Evolutionary conservation across 2,888 invertebrate species (phyloP).

Genomic region (Drosophila colorata): DNA sequence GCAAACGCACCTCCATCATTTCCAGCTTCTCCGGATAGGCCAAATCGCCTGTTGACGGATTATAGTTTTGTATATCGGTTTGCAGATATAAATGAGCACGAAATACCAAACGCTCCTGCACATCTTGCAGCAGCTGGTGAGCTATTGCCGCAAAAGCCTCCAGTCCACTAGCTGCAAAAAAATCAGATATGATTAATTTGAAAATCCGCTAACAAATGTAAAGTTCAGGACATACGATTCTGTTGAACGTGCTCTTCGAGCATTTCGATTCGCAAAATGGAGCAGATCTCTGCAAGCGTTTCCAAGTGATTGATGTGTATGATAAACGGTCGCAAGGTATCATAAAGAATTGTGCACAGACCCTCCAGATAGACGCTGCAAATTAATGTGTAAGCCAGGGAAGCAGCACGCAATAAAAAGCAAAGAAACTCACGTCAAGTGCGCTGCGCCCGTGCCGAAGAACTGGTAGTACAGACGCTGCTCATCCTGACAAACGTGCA

Average conservation of each 20-base stretch:
- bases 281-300: constrained; percentile 98
- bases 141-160: constrained; percentile 92
- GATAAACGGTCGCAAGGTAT: constrained; percentile 95
- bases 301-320: constrained; percentile 99
- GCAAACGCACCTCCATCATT: constrained; percentile 95
- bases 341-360: constrained; percentile 95
- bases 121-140: constrained; percentile 95
- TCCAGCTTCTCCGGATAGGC: constrained; percentile 98
- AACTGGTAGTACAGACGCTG: constrained; percentile 96
- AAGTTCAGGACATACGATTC: constrained; percentile 88
- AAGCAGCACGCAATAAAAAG: not conserved
- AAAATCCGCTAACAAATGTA: not conserved
- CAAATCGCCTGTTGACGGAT: constrained; percentile 97
- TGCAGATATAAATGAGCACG: constrained; percentile 97
- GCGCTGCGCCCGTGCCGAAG: constrained; percentile 89
- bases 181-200: not conserved
- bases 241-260: constrained; percentile 95
- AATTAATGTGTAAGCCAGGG: constrained; percentile 4
- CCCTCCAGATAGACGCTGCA: constrained; percentile 92
- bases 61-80: constrained; percentile 94
- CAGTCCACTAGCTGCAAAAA: constrained; percentile 88
- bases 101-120: constrained; percentile 98
- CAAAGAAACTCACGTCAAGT: constrained; percentile 87
- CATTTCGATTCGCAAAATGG: constrained; percentile 96
- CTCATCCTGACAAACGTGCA: constrained; percentile 98